phyloP scores from a whole-genome alignment of 1,140 invertebrate species.

The Cotesia glomerata region DNA sequence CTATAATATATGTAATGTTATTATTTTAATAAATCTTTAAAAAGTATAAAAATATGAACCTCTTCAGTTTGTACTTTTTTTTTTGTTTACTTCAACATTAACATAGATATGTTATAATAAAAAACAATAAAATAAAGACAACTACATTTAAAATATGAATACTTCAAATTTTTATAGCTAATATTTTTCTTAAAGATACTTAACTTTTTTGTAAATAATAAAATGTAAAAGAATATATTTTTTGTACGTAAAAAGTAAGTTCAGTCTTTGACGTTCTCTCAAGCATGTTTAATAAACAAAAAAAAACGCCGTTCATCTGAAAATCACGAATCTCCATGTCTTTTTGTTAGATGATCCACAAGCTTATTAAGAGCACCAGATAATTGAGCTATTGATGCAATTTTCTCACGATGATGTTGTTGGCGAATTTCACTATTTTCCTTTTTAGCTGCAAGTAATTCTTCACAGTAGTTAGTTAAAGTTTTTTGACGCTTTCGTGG shows the following conservation, averaged over 20 bases:
- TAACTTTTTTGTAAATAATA: no score
- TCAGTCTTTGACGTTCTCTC: neutral
- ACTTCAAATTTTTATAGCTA: no score
- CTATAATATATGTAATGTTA: no score
- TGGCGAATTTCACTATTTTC: neutral
- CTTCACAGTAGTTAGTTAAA: neutral
- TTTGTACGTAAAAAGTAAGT: neutral
- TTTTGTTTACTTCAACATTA: no score
- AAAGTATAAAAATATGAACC: no score
- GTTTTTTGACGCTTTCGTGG: constrained; percentile 4
- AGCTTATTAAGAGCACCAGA: neutral
- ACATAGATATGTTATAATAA: no score
- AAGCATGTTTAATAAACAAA: neutral
- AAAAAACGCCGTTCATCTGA: neutral
- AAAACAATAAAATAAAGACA: no score
- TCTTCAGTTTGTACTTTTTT: no score
- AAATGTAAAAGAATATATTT: no score
- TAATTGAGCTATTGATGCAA: neutral
- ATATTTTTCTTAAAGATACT: no score
- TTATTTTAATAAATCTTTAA: no score
- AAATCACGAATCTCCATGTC: neutral
- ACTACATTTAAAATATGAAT: no score
- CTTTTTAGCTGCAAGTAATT: constrained; percentile 5
- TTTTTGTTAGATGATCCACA: neutral
- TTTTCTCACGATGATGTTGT: constrained; percentile 3